phyloP scores from a whole-genome alignment of 2,113 vertebrate genomes.

The Oostethus manadensis region DNA sequence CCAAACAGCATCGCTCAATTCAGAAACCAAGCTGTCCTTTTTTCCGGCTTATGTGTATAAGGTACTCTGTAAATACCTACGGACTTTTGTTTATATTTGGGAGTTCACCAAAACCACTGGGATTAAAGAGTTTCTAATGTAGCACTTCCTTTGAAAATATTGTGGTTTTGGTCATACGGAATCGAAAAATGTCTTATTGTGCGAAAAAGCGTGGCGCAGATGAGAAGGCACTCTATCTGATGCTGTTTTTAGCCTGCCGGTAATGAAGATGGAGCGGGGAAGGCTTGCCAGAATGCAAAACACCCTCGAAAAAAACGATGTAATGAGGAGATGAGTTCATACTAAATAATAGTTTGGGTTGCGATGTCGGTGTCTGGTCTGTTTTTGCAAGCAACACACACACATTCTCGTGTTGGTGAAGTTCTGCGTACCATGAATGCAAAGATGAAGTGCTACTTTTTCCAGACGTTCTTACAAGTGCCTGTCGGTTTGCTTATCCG shows the following conservation, averaged over 20 bases:
- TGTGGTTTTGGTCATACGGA: constrained; percentile 17
- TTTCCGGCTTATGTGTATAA: constrained; percentile 31
- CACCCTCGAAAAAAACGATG: neutral
- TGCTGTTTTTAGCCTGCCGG: constrained; percentile 14
- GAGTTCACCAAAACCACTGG: constrained; percentile 28
- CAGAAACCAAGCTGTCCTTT: constrained; percentile 57
- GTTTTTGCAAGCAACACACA: constrained; percentile 26
- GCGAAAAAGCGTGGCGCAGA: constrained; percentile 2
- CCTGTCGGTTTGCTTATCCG: constrained; percentile 22
- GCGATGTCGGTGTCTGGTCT: constrained; percentile 35
- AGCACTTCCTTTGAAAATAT: constrained; percentile 68
- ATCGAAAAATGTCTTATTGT: constrained; percentile 4
- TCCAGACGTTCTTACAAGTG: constrained; percentile 27
- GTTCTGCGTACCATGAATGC: constrained; percentile 18
- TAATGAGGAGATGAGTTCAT: constrained; percentile 40
- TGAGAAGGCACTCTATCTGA: constrained; percentile 1
- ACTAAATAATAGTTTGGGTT: constrained; percentile 43
- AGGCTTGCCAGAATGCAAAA: constrained; percentile 11
- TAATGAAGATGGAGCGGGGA: constrained; percentile 17
- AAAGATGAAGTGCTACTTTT: constrained; percentile 7
- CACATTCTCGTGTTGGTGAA: constrained; percentile 19
- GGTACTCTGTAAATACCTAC: constrained; percentile 62
- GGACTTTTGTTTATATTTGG: constrained; percentile 13
- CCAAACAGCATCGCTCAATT: constrained; percentile 25
- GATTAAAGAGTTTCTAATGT: constrained; percentile 43